Evolutionary conservation across 2,888 invertebrate genomes (phyloP).

Genomic region (Hyppa rectilinea): DNA sequence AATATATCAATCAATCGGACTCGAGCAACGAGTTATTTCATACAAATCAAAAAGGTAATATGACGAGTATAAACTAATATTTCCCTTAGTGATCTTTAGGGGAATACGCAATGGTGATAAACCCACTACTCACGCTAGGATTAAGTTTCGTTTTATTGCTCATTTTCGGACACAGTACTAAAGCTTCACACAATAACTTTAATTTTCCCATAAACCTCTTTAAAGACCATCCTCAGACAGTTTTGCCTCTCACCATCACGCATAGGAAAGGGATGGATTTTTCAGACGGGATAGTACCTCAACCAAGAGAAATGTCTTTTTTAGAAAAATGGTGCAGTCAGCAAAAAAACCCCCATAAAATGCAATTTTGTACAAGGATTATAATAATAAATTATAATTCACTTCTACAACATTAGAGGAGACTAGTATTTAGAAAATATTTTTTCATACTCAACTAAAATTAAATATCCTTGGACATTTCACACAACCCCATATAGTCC

Average conservation of each 20-base stretch:
- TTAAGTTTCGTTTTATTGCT: slow-evolving; percentile 24
- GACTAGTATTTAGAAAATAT: neutral
- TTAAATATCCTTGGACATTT: too few species aligned
- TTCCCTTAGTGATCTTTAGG: neutral
- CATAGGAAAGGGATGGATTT: neutral
- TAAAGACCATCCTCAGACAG: neutral
- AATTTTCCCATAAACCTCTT: slow-evolving; percentile 5
- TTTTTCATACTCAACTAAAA: neutral
- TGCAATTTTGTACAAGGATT: neutral
- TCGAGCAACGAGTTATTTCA: neutral
- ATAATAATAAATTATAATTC: neutral
- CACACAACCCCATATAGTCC: too few species aligned
- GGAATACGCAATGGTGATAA: slow-evolving; percentile 15
- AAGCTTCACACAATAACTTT: neutral
- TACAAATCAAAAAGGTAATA: neutral
- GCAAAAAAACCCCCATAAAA: neutral
- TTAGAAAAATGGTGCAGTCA: neutral
- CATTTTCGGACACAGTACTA: neutral
- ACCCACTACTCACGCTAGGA: slow-evolving; percentile 2
- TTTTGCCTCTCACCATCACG: neutral
- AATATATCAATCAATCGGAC: neutral
- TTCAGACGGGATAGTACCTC: neutral
- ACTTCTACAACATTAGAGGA: neutral
- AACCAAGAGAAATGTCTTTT: neutral
- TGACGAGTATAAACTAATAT: neutral